Evolutionary conservation across 1,140 invertebrate species (phyloP).

Genomic region (Zaprionus taronus): DNA sequence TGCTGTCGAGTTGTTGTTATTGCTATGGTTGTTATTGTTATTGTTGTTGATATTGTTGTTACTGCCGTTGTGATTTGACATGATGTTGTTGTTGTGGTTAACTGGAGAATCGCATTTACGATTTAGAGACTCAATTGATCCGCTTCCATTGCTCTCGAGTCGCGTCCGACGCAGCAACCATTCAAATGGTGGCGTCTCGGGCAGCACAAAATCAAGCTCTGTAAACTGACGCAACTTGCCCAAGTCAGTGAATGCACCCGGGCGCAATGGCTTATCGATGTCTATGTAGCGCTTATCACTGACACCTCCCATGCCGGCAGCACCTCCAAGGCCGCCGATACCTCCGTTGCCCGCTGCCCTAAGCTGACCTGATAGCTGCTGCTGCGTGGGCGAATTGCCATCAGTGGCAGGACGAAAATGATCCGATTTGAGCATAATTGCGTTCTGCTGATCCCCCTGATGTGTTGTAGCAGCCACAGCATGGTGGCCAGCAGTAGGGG

Average conservation of each 20-base stretch:
- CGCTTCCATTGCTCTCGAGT: constrained; percentile 60
- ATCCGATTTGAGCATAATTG: constrained; percentile 95
- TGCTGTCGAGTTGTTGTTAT: constrained; percentile 70
- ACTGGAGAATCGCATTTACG: constrained; percentile 61
- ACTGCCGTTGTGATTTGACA: constrained; percentile 41
- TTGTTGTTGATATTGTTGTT: constrained; percentile 76
- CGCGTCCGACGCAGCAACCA: constrained; percentile 85
- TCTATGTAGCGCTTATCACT: constrained; percentile 82
- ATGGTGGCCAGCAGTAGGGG: constrained; percentile 88
- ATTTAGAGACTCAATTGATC: constrained; percentile 76
- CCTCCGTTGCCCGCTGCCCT: constrained; percentile 24
- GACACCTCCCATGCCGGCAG: background rate
- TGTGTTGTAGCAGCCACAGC: constrained; percentile 50
- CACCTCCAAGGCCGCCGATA: constrained; percentile 15
- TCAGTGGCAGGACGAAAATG: constrained; percentile 93
- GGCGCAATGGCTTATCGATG: constrained; percentile 88
- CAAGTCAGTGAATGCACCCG: constrained; percentile 89
- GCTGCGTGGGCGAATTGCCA: constrained; percentile 85
- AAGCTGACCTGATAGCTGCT: constrained; percentile 18
- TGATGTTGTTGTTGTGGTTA: constrained; percentile 48
- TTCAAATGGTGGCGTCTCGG: constrained; percentile 89
- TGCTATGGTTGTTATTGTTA: constrained; percentile 52
- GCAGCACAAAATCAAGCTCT: constrained; percentile 87
- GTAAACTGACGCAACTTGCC: constrained; percentile 85
- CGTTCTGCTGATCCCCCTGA: constrained; percentile 73